Conservation (phyloP, 53 echinoderm and acorn worm species). For the Hippasteria phrygiana region DNA sequence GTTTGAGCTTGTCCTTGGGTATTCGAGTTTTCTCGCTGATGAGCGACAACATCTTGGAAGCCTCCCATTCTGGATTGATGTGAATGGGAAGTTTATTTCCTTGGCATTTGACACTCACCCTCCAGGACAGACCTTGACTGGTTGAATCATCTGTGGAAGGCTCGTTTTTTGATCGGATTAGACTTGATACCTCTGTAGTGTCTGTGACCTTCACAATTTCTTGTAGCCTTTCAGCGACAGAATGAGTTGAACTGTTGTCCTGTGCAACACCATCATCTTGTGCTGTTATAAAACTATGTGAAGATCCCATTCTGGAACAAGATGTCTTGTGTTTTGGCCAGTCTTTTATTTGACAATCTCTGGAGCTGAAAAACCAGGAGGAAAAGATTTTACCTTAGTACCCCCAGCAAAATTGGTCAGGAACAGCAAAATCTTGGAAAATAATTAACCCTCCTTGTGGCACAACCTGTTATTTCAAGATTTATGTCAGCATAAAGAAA, state of each 20-base stretch:
- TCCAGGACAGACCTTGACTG: not conserved
- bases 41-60: constrained; percentile 41
- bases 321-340: constrained; percentile 76
- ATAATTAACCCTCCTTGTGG: too few species aligned
- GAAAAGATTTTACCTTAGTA: not conserved
- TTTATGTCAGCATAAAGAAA: too few species aligned
- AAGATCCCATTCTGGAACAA: constrained; percentile 23
- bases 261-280: not conserved
- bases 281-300: not conserved
- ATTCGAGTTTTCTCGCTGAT: constrained; percentile 66
- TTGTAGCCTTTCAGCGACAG: not conserved
- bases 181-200: not conserved
- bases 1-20: constrained; percentile 68
- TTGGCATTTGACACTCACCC: constrained; percentile 73
- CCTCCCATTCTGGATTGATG: constrained; percentile 28
- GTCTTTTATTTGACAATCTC: constrained; percentile 86
- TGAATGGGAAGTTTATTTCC: constrained; percentile 69
- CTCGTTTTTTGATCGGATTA: not conserved
- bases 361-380: constrained; percentile 77
- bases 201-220: not conserved
- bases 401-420: not conserved
- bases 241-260: not conserved
- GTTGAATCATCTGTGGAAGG: not conserved
- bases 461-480: too few species aligned
- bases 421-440: not conserved